Base-by-base conservation (phyloP, 2,888 invertebrate species). In the Meteorus cinctellus region DNA sequence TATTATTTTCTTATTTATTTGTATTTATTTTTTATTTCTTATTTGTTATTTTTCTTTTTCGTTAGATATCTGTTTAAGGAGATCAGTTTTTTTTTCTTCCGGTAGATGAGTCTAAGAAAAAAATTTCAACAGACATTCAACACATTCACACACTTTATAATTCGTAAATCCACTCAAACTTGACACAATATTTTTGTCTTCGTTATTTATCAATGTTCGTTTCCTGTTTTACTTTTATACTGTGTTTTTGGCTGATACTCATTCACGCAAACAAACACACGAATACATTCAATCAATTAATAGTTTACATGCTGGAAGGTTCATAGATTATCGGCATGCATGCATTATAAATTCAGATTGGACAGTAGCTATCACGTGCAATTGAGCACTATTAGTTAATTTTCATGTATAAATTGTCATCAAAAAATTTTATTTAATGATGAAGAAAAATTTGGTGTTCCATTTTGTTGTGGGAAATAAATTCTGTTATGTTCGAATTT, bases 71-170 rank as follows among this genome's bases (percentile, higher is more conserved):
- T 29, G 31, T 62, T 36, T n/a, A 70, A 59, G 29, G 69, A 70
- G 69, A 70, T 70, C 69, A 70, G 31, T 70, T 70, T 70, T 70
- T 70, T 70, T 29, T 65, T 36, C 36, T 24, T 36, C 19, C 65
- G 65, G 41, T 65, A 65, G 19, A 34, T 65, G 65, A 34, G 41
- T 65, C 24, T 24, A 41, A 41, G 24, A 16, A 65, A 65, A 31
- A 29, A 55, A 24, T 34, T 16, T n/a, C n/a, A 48, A 48, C n/a
- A 4, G n/a, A 48, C 48, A 48, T n/a, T 48, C 48, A 48, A 48
- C 6, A 2, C 48, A 48, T 48, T 14, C 48, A 60, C 14, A 60
- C 27, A 27, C 27, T 62, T 29, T 48, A 48, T 48, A 48, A 4
- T 48, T 48, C n/a, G 16, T 48, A 2, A 41, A 41, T 10, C 41